These are phyloP conservation scores for Eupithecia pulchellata DNA, from an alignment of 2,888 invertebrate genomes.

Conservation along the genomic window DNA sequence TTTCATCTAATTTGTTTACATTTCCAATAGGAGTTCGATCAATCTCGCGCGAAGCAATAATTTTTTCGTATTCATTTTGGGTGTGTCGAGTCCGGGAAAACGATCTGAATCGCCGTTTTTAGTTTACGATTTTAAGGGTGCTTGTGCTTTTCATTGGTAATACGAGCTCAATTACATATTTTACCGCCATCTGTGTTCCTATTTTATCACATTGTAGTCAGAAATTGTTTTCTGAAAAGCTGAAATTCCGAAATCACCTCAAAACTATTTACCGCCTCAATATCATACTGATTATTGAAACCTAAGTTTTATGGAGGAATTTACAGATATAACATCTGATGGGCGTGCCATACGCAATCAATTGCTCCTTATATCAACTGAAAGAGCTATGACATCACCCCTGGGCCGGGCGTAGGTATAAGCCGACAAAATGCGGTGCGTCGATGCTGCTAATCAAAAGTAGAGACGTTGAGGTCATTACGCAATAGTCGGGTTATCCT, in stretches of 20 bases:
- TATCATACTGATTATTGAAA: background rate
- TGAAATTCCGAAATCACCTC: background rate
- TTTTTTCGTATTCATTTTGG: constrained; percentile 60
- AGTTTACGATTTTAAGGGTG: constrained; percentile 47
- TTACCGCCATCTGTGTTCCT: background rate
- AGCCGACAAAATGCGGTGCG: constrained; percentile 57
- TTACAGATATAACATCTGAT: constrained; percentile 46
- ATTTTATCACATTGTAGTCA: constrained; percentile 2
- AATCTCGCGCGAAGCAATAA: constrained; percentile 47
- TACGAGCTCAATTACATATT: constrained; percentile 14
- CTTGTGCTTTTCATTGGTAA: constrained; percentile 25
- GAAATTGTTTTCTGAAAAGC: background rate
- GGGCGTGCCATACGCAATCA: constrained; percentile 74
- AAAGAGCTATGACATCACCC: constrained; percentile 75
- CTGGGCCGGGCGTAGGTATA: constrained; percentile 62
- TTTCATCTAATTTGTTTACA: constrained; percentile 57
- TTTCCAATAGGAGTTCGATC: constrained; percentile 54
- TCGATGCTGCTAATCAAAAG: background rate
- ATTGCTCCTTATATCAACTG: constrained; percentile 72
- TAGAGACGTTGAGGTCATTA: constrained; percentile 7
- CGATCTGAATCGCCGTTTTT: constrained; percentile 65
- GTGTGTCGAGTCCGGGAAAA: constrained; percentile 65
- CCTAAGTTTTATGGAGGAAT: background rate
- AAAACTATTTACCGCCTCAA: background rate
- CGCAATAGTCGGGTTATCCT: constrained; percentile 35